Evolutionary conservation across 2,888 invertebrate genomes (phyloP), one percentile per base, ranked within the genome.

Genomic region (Fragum fragum): DNA sequence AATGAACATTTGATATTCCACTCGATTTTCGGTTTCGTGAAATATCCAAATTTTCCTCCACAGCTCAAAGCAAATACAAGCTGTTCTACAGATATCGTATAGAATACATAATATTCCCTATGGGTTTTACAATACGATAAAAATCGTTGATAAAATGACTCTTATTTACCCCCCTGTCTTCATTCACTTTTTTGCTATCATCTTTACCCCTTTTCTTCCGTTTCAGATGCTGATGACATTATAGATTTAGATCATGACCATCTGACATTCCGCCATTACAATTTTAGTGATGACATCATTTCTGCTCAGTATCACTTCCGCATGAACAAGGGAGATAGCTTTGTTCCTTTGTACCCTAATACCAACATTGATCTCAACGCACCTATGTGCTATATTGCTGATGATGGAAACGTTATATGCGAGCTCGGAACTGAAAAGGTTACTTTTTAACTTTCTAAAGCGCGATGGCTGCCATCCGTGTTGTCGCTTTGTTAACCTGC

Each of bases 381-480:
- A 32, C 86, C 86, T 11, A n/a, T 83, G 63, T 86, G 86, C 63
- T 83, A 72, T 66, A 57, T 86, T 11, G 47, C 5, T 47, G 81
- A 85, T 18, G 55, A 72, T 16, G 77, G 76, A 18, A 57, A 82
- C 18, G 71, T 84, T 1, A 74, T 85, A 1, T 88, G 88, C 80
- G 86, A 88, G 73, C 63, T 76, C 14, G 85, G 85, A n/a, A 76
- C 72, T 7, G 61, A 80, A 47, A 69, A 84, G 81, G 88, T 88
- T 72, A 42, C 26, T 61, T 61, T 14, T 29, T 61, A 9, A 5
- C 28, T 61, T 28, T 61, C n/a, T 61, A 28, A 9, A 26, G 9
- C 42, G 16, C 16, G 1, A n/a, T n/a, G n/a, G n/a, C n/a, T n/a
- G n/a, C n/a, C n/a, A n/a, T n/a, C n/a, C n/a, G n/a, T n/a, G n/a